Base-by-base conservation (phyloP, 2,797 vertebrate genomes). In the Arnoldichthys spilopterus region DNA sequence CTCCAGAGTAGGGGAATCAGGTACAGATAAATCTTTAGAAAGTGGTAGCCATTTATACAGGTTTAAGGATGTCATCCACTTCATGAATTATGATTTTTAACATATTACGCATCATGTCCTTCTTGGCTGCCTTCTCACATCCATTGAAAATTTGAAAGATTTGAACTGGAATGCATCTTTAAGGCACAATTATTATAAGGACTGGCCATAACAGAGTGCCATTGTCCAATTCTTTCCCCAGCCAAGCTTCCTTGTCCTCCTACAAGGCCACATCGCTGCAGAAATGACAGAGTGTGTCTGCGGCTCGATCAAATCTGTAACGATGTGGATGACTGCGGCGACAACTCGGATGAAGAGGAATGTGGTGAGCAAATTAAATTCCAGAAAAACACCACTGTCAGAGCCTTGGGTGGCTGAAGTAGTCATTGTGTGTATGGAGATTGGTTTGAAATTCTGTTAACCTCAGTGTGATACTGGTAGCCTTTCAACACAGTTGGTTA, bases 301-400 rank as follows among this genome's bases (percentile, higher is more conserved):
- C 93, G 95, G 73, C 77, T 85, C 0, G 96, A 97, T 85, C 95
- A 96, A 86, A 90, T 96, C 63, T 99, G 98, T 91, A 95, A 99
- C 87, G 95, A 94, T 67, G 91, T 97, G 78, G 95, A 99, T 37
- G 95, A 99, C 87, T 99, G 98, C 12, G 97, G 97, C 0, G 98
- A 99, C 91, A 96, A 95, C 87, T 98, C 98, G 0, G 98, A 99
- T 69, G 98, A 99, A 90, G 96, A 97, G 72, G 93, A 95, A 86
- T 99, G 98, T 26, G 95, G 95, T 96, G 93, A 92, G 93, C 22
- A 32, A 72, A 76, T 68, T 54, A 49, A 70, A 62, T 49, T 56
- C n/a, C 32, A 28, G 16, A 54, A 76, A 70, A 68, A 61, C 37
- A 15, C n/a, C 22, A 45, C 16, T 67, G 45, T 24, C 64, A 16